These are phyloP conservation scores for Boloria euphrosyne DNA, from an alignment of 2,888 invertebrate species.

Conservation along the genomic window DNA sequence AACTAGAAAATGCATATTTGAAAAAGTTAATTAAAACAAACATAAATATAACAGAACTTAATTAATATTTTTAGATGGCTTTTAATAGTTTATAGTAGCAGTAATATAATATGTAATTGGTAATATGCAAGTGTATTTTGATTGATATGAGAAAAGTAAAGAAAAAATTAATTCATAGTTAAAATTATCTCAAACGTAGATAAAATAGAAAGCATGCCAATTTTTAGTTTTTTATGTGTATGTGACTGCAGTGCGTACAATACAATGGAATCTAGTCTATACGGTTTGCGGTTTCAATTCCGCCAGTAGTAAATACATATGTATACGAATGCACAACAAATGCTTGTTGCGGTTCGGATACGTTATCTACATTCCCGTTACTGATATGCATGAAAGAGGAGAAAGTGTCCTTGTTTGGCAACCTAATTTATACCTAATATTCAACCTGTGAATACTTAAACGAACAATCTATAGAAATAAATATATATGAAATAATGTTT, in stretches of 20 bases:
- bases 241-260: conserved; percentile 21
- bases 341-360: conserved; percentile 28
- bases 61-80: too few species aligned
- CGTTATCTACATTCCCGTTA: conserved; percentile 31
- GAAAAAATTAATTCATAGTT: neutral
- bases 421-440: conserved; percentile 4
- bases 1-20: neutral
- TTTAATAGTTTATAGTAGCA: too few species aligned
- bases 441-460: neutral
- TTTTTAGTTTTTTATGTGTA: conserved; percentile 16
- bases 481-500: too few species aligned
- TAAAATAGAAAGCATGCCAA: conserved; percentile 15
- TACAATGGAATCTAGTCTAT: conserved; percentile 22
- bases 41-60: too few species aligned
- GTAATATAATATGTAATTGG: too few species aligned
- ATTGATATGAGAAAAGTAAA: too few species aligned
- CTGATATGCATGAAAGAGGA: conserved; percentile 24
- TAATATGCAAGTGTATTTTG: neutral
- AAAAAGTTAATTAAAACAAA: neutral
- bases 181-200: conserved; percentile 10
- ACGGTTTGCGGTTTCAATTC: conserved; percentile 28
- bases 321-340: conserved; percentile 23
- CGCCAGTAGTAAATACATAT: conserved; percentile 24
- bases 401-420: conserved; percentile 25
- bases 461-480: too few species aligned